Conservation (phyloP, 2,797 vertebrate species). For the Silurus aristotelis region DNA sequence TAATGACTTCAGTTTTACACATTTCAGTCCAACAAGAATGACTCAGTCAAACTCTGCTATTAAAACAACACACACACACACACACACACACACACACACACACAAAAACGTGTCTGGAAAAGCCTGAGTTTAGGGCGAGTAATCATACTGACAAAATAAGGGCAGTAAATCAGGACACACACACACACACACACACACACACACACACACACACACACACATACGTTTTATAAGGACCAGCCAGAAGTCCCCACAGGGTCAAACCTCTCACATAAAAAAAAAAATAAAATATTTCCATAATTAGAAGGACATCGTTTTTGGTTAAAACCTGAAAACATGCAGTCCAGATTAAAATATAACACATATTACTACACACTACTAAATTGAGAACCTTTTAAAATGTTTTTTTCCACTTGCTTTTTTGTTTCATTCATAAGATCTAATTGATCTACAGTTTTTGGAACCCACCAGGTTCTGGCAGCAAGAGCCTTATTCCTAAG, state of each 20-base stretch:
- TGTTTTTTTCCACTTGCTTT: neutral
- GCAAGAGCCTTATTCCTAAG: neutral
- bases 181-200: conserved; percentile 18
- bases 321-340: neutral
- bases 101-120: conserved; percentile 48
- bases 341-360: neutral
- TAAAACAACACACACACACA: conserved; percentile 2
- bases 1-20: conserved; percentile 50
- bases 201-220: conserved; percentile 21
- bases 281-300: conserved; percentile 2
- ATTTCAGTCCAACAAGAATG: conserved; percentile 32
- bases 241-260: neutral
- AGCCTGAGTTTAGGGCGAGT: conserved; percentile 62
- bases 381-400: too few relatives aligned
- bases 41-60: conserved; percentile 15
- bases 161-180: conserved; percentile 64
- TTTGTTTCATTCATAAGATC: neutral
- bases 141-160: conserved; percentile 65
- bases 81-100: conserved; percentile 9
- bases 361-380: neutral
- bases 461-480: neutral
- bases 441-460: neutral
- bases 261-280: neutral
- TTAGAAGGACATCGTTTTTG: neutral
- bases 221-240: neutral